Percentiles rank a stretch among this genome's conserved stretches.
These are phyloP conservation scores for Squalus acanthias DNA, from an alignment of 2,797 vertebrate species.

Conservation along the genomic window DNA sequence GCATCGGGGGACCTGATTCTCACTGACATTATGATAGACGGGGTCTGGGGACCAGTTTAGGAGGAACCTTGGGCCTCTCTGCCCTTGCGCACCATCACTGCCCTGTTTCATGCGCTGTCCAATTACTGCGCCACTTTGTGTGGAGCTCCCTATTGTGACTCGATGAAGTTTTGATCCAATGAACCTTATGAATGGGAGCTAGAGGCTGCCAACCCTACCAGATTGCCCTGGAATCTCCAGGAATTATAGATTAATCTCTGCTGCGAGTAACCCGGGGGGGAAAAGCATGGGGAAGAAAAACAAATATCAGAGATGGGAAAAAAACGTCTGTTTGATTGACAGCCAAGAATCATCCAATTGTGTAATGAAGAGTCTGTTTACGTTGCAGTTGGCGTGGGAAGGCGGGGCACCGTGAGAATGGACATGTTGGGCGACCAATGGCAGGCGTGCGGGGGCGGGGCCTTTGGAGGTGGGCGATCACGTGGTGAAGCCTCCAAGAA, in stretches of 20 bases:
- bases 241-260: neutral
- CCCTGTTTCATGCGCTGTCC: no score
- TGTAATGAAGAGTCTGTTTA: neutral
- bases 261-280: neutral
- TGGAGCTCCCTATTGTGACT: neutral
- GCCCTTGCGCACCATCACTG: no score
- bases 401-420: neutral
- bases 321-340: neutral
- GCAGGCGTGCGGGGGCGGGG: no score
- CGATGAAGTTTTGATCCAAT: neutral
- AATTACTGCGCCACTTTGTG: neutral
- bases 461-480: neutral
- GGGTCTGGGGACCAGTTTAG: no score
- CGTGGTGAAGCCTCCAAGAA: neutral
- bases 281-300: neutral
- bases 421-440: neutral
- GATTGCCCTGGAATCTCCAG: neutral
- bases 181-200: neutral
- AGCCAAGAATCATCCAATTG: neutral
- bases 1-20: no score
- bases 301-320: neutral
- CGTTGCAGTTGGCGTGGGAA: neutral
- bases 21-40: no score
- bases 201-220: neutral
- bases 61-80: no score